Base-by-base conservation (phyloP, 2,797 vertebrate species). In the Aldrovandia affinis region DNA sequence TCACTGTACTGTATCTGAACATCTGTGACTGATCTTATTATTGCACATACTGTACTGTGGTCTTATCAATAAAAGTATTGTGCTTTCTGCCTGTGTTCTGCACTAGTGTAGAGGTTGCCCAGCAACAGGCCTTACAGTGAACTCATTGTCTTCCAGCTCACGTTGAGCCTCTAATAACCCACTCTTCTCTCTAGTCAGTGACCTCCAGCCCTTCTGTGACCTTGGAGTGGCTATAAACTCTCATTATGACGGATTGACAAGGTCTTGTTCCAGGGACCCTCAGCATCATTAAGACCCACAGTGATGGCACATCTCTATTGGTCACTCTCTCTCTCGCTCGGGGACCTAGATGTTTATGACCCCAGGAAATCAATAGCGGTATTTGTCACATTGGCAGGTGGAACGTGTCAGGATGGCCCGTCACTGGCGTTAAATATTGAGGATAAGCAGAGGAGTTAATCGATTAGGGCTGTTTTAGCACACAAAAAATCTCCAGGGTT, bases 121-220 rank as follows among this genome's bases (percentile, higher is more conserved):
- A 70, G 85, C 88, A 91, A 89, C 88, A 77, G 78, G 52, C 33
- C n/a, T 61, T 75, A 85, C 57, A 90, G 87, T 59, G 8, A 20
- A 85, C 87, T 75, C 52, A 65, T 84, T 87, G 83, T 89, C 81
- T 89, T 84, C 28, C 59, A 36, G 73, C 68, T 78, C 83, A 87
- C 47, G 80, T 89, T 86, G 81, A 85, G 83, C 87, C 75, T 70
- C 18, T 81, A 84, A 86, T 59, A 81, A 80, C 54, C 30, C 10
- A 36, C 28, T 84, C 39, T 42, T 25, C 75, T 59, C 70, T 55
- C 85, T 78, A 36, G 25, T 68, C 52, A 28, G 57, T 86, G 80
- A 90, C 85, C 81, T 85, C 88, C 28, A 87, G 82, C 30, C 36
- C 18, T 14, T 57, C 30, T n/a, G 18, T 47, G 47, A 50, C 39